Conservation (phyloP, 2,797 vertebrate species). For the Gallinago stenura region DNA sequence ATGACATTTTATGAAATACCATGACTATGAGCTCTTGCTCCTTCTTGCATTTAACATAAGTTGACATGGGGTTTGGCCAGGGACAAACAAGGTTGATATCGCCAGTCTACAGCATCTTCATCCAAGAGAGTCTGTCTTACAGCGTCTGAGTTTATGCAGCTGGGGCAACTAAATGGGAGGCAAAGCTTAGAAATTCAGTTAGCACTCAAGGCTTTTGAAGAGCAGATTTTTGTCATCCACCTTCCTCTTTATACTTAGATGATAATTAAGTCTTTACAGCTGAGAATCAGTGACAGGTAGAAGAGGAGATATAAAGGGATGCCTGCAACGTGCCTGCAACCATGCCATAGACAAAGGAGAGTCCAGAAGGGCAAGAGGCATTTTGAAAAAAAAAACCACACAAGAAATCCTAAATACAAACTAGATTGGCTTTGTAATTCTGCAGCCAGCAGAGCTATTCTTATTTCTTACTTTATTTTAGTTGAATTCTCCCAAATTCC, state of each 20-base stretch:
- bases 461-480: background rate
- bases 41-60: background rate
- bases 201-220: background rate
- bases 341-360: background rate
- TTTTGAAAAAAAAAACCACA: background rate
- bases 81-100: background rate
- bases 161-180: background rate
- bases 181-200: background rate
- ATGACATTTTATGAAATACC: background rate
- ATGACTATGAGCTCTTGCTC: background rate
- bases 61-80: background rate
- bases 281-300: background rate
- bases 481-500: background rate
- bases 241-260: background rate
- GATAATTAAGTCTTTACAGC: background rate
- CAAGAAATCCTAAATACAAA: background rate
- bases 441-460: background rate
- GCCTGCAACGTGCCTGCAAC: background rate
- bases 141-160: background rate
- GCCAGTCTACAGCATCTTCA: background rate
- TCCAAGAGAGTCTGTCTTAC: background rate
- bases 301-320: background rate
- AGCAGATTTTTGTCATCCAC: background rate
- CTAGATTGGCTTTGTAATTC: background rate
- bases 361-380: background rate